phyloP scores from a whole-genome alignment of 1,140 invertebrate species.

The Argopecten irradians region DNA sequence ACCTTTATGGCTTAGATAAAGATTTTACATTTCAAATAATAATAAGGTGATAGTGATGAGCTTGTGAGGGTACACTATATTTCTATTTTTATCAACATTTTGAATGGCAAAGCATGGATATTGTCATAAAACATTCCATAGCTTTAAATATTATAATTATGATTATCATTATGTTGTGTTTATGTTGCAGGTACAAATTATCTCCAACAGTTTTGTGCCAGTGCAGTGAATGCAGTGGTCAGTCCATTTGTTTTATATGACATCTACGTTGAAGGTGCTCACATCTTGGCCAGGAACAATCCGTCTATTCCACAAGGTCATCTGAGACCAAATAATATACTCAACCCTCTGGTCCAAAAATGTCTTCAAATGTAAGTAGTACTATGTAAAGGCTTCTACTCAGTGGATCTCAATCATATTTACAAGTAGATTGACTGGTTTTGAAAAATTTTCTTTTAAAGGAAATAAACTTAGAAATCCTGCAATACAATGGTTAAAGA shows the following conservation, averaged over 20 bases:
- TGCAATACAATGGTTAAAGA: too few species aligned
- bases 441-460: too few species aligned
- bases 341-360: slow-evolving; percentile 95
- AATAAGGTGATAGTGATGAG: too few species aligned
- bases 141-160: neutral
- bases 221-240: slow-evolving; percentile 96
- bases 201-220: slow-evolving; percentile 96
- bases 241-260: slow-evolving; percentile 97
- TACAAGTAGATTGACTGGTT: too few species aligned
- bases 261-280: slow-evolving; percentile 93
- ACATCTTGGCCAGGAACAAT: slow-evolving; percentile 91
- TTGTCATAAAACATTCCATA: too few species aligned
- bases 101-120: too few species aligned
- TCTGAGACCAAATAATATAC: slow-evolving; percentile 83
- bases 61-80: neutral
- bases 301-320: slow-evolving; percentile 88
- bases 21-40: too few species aligned
- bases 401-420: too few species aligned
- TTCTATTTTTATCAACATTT: too few species aligned
- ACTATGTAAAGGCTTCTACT: too few species aligned
- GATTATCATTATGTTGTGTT: slow-evolving; percentile 25
- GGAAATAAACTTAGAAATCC: too few species aligned
- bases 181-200: slow-evolving; percentile 88
- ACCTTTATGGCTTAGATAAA: too few species aligned
- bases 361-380: slow-evolving; percentile 94